phyloP scores from a whole-genome alignment of 2,888 invertebrate genomes.

The Crepidodera aurea region DNA sequence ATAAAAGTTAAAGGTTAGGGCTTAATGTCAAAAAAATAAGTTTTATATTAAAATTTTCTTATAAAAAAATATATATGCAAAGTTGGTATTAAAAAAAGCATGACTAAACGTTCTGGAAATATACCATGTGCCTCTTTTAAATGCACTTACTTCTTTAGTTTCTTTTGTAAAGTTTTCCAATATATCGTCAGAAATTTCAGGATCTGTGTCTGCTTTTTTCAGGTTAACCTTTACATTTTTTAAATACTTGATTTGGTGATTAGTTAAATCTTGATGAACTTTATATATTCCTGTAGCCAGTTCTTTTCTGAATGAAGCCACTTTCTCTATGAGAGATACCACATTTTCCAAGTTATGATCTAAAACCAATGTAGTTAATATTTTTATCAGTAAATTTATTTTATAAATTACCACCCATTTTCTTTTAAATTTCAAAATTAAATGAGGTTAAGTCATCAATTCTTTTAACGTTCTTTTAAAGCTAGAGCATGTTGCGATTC shows the following conservation, averaged over 20 bases:
- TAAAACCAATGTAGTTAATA: not conserved
- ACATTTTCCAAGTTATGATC: not conserved
- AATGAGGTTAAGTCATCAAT: too few relatives aligned
- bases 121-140: not conserved
- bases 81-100: too few relatives aligned
- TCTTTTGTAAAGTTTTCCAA: constrained; percentile 8
- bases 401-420: not conserved
- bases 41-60: too few relatives aligned
- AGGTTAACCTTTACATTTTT: constrained; percentile 11
- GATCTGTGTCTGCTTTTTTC: not conserved
- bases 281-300: constrained; percentile 12
- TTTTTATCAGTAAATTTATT: not conserved
- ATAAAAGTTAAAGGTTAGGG: too few relatives aligned
- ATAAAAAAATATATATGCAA: too few relatives aligned
- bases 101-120: too few relatives aligned
- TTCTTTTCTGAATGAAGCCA: constrained; percentile 9
- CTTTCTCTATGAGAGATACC: not conserved
- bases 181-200: constrained; percentile 16
- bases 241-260: not conserved
- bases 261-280: not conserved
- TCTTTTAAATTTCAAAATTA: too few relatives aligned
- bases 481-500: too few relatives aligned
- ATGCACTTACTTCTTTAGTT: constrained; percentile 2
- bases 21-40: too few relatives aligned
- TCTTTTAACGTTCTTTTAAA: too few relatives aligned